Evolutionary conservation across 1,140 invertebrate genomes (phyloP), one percentile per base, ranked within the genome.

Genomic region (Rhagoletis zephyria): DNA sequence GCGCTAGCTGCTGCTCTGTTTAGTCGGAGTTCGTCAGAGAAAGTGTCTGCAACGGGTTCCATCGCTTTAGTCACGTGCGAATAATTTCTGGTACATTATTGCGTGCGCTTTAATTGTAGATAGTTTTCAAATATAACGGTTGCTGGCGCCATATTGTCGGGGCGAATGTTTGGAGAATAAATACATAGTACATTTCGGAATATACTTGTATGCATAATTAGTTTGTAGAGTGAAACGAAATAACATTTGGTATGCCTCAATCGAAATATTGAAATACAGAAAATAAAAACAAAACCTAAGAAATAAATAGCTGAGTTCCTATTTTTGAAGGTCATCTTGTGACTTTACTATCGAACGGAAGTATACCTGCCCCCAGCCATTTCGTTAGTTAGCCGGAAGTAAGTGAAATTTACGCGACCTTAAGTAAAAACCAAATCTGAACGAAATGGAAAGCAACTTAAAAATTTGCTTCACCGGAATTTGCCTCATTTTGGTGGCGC

Each of bases 11-110:
- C 30, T 63, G 85, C 12, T 16, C 85, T 12, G 59, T 61, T 85
- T n/a, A 85, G 56, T 85, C 59, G 85, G 7, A 63, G 85, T 85
- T 61, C 85, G 45, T 30, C 63, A 61, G 85, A 61, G 85, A 85
- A 85, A 85, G 85, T 85, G 85, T 85, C 59, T 60, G 16, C 85
- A 85, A 16, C 85, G 85, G 40, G 42, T 81, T 81, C 48, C 30
- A 30, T 51, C 56, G 45, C 74, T 63, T 63, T 19, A n/a, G 10
- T 51, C 74, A 59, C 16, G 42, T 56, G 74, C 48, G 74, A 81
- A 67, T 4, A 67, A 30, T 67, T 10, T 67, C 30, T 10, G 1
- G 1, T 30, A 67, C 6, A 10, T 30, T 48, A 81, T 56, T 30
- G 42, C 16, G 10, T 56, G 10, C 30, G 48, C 4, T 5, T 6